Conservation (phyloP, 2,888 invertebrate genomes). For the Brenthis daphne region DNA sequence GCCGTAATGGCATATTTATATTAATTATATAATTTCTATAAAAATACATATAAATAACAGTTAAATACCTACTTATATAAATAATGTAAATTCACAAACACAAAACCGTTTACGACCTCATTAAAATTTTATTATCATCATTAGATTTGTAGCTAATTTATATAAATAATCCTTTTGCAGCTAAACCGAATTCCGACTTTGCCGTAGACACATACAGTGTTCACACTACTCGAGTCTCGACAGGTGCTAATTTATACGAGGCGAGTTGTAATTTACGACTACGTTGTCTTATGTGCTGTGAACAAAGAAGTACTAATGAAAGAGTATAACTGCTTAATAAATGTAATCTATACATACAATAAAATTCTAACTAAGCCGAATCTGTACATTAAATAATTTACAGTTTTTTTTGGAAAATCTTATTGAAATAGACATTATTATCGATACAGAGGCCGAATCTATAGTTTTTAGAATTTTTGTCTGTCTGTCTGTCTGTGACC, state of each 20-base stretch:
- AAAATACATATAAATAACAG: no score
- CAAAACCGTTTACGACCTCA: not conserved
- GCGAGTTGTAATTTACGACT: slow-evolving; percentile 53
- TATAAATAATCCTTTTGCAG: slow-evolving; percentile 6
- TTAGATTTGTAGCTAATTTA: not conserved
- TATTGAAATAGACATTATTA: no score
- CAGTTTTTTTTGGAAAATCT: no score
- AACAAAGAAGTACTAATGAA: slow-evolving; percentile 40
- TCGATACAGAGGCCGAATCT: no score
- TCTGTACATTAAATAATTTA: no score
- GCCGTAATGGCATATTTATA: no score
- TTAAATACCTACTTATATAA: no score
- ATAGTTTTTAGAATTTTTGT: no score
- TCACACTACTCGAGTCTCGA: slow-evolving; percentile 45
- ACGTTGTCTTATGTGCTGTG: slow-evolving; percentile 43
- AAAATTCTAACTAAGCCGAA: no score
- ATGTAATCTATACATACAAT: not conserved
- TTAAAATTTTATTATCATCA: not conserved
- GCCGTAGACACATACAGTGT: slow-evolving; percentile 39
- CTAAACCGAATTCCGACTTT: slow-evolving; percentile 16
- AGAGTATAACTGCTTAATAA: slow-evolving; percentile 28
- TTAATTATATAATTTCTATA: no score
- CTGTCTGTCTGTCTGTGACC: no score
- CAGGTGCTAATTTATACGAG: slow-evolving; percentile 59
- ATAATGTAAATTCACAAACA: not conserved